These are phyloP conservation scores for Rhopalosiphum nymphaeae DNA, from an alignment of 2,888 invertebrate species.

Conservation along the genomic window DNA sequence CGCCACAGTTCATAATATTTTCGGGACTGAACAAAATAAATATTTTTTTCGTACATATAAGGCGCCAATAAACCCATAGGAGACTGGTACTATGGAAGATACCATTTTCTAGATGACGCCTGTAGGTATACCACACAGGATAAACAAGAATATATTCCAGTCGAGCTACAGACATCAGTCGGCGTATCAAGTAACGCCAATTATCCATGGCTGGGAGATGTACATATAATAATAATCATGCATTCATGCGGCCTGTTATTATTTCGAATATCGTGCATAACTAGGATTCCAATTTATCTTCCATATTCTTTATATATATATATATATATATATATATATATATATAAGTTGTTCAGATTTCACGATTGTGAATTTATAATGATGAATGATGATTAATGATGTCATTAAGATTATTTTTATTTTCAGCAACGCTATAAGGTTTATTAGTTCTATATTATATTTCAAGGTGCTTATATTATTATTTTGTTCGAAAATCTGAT, in stretches of 20 bases:
- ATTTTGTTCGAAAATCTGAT: neutral
- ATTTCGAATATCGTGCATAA: conserved; percentile 53
- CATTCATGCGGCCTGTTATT: conserved; percentile 38
- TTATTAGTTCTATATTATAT: neutral
- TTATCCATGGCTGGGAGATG: conserved; percentile 35
- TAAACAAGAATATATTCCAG: neutral
- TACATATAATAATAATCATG: conserved; percentile 8
- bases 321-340: too few relatives aligned
- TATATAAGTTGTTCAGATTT: conserved; percentile 4
- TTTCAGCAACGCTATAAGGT: neutral
- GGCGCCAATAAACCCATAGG: neutral
- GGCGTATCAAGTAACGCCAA: conserved; percentile 41
- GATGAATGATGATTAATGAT: conserved; percentile 14
- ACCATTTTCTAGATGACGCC: conserved; percentile 26
- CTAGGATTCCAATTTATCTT: conserved; percentile 13
- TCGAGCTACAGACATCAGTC: neutral
- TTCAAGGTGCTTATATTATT: neutral
- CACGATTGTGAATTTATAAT: conserved; percentile 37
- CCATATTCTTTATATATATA: conserved; percentile 11
- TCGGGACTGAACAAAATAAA: neutral
- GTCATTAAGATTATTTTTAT: conserved; percentile 19
- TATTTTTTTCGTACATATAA: neutral
- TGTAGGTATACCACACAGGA: conserved; percentile 37
- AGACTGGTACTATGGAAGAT: neutral
- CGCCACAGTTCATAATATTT: neutral